Conservation (phyloP, 2,797 vertebrate species). For the Leptatherina wallacei region DNA sequence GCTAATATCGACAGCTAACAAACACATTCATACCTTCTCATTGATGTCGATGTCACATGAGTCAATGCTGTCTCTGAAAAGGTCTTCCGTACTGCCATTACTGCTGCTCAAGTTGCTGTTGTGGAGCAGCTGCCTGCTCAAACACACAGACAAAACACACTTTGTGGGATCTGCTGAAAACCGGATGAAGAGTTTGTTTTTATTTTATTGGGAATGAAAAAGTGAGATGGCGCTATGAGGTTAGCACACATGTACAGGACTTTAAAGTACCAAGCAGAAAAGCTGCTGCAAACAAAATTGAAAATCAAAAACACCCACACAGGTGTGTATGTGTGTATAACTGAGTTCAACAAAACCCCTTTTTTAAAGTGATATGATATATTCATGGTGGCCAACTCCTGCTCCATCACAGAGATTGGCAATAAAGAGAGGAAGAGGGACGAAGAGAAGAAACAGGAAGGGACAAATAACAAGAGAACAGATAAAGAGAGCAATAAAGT, state of each 20-base stretch:
- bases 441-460: conserved; percentile 8
- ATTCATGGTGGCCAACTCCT: conserved; percentile 19
- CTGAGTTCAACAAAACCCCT: conserved; percentile 16
- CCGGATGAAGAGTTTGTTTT: neutral
- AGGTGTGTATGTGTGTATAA: conserved; percentile 2
- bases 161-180: conserved; percentile 21
- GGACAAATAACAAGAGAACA: conserved; percentile 19
- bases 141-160: conserved; percentile 46
- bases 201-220: neutral
- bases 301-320: conserved; percentile 25
- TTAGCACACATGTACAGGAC: conserved; percentile 12
- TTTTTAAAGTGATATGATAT: conserved; percentile 37
- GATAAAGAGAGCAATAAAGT: conserved; percentile 52
- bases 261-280: conserved; percentile 16
- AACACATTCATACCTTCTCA: conserved; percentile 87
- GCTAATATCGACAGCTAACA: neutral
- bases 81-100: conserved; percentile 95
- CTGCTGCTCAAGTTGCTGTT: conserved; percentile 98
- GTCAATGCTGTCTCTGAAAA: conserved; percentile 96
- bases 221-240: conserved; percentile 21
- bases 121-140: conserved; percentile 92
- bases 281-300: conserved; percentile 30
- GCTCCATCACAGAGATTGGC: conserved; percentile 43
- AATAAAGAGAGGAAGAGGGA: conserved; percentile 10
- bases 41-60: conserved; percentile 95